Evolutionary conservation across 2,113 vertebrate genomes (phyloP).

Genomic region (Prunella fulvescens): DNA sequence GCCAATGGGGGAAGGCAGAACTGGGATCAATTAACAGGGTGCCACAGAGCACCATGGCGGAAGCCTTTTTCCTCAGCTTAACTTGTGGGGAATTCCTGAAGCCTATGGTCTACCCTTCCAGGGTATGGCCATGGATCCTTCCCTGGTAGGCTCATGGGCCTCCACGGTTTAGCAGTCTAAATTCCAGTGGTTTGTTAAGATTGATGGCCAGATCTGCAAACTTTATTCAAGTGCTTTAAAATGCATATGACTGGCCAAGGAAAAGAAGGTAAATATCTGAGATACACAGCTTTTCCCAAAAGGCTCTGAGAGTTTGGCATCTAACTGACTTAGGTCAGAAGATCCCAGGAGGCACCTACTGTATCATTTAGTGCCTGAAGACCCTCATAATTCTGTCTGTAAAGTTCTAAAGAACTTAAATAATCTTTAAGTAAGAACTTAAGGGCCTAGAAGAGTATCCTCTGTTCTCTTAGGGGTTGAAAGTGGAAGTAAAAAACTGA

Average conservation of each 20-base stretch:
- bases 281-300: background rate
- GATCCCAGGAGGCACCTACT: background rate
- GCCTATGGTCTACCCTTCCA: background rate
- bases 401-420: background rate
- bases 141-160: background rate
- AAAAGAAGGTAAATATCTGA: background rate
- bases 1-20: background rate
- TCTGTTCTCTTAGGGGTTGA: background rate
- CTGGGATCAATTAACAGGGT: background rate
- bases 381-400: background rate
- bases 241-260: background rate
- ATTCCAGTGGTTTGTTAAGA: background rate
- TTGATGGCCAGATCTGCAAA: background rate
- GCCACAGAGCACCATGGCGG: background rate
- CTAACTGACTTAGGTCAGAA: background rate
- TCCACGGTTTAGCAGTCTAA: background rate
- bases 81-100: background rate
- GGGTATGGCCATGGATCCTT: background rate
- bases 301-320: background rate
- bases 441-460: background rate
- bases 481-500: background rate
- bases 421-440: background rate
- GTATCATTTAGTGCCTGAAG: background rate
- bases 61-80: background rate
- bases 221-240: background rate